Evolutionary conservation across 2,888 invertebrate genomes (phyloP), one percentile per base, ranked within the genome.

Genomic region (Drosophila vallismaia): DNA sequence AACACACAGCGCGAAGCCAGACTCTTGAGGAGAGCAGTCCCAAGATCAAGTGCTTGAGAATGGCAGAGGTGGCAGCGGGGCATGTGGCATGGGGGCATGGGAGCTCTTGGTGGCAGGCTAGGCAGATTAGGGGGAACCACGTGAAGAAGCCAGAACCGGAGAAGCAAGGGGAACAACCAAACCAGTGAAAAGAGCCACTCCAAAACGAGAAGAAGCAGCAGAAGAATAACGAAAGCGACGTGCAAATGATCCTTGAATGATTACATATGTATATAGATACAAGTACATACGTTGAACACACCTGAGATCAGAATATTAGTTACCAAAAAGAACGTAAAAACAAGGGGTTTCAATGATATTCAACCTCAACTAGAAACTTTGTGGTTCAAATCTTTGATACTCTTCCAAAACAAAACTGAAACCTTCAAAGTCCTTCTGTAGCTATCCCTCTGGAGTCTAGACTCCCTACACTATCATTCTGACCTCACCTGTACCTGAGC

Each of bases 1-100:
- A 80, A 62, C 45, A 55, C 31, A 56, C 14, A 14, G 50, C 50
- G 26, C 42, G 48, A 44, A 80, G 59, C 26, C 71, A 63, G 36
- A 14, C 60, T 62, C 62, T 62, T 62, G 46, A 74, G 59, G 83
- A 72, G 78, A 74, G 74, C 66, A 60, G 66, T 29, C 46, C 73
- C 70, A 80, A 84, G 88, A 86, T 84, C 86, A 84, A 88, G 88
- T 88, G 84, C 70, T 76, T 74, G 52, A 83, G 83, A 85, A 79
- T 54, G 62, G 31, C 51, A 48, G 56, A 46, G 48, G 52, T 7
- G 36, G 33, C 19, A 19, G 19, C 19, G 19, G 19, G 19, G 19
- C 19, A 19, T 19, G 19, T 19, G 19, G 19, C 19, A 19, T 19
- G 19, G 19, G 19, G 19, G 19, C 19, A 19, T 19, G 19, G 19